Base-by-base conservation (phyloP, 2,113 vertebrate species). In the Salvelinus alpinus region DNA sequence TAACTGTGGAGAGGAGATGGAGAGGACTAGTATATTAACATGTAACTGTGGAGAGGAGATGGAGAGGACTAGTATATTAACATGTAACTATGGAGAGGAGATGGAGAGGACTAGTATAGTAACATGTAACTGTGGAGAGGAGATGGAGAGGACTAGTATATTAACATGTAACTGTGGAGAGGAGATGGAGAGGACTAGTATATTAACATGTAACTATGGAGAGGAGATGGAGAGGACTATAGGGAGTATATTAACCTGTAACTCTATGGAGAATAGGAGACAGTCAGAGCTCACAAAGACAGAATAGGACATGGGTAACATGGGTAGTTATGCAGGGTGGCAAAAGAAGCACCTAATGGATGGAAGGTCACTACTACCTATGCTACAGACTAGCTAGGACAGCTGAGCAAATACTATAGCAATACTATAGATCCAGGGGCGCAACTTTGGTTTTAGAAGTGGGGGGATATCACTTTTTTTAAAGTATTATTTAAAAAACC, bases 291-390 rank as follows among this genome's bases (percentile, higher is more conserved):
- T 84, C 75, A 80, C 78, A 85, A 38, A 57, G 82, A 81, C 64
- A 79, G 76, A 76, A 77, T 75, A 64, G 78, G 66, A 80, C 78
- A 71, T 64, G 74, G 80, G 13, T 66, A 66, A n/a, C 29, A 16
- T 5, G 22, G 14, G 78, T 85, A 83, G 71, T 85, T 80, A 89
- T 82, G 85, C 82, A 82, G 82, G 81, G 74, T 80, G 85, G 88
- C 76, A 83, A 73, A 74, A 78, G 27, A 87, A 88, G 89, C 84
- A 14, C 80, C 38, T 86, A 75, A 69, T 25, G 11, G 75, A 64
- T 67, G 82, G 82, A 79, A 65, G 71, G 47, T 68, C 22, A 74
- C 85, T 82, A 70, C 75, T 73, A 29, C 38, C 9, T 11, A 44
- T 44, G 38, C 38, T 44, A 44, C 9, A 11, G 62, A 65, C 75